Evolutionary conservation across 2,113 vertebrate species (phyloP).

Genomic region (cat (Felis catus)): F.catus_Fca126_mat1.0 CM031411.1:124047501-124048000

Average conservation of each 20-base stretch:
- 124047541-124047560: neutral
- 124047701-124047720: neutral
- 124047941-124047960: no score
- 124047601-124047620: neutral
- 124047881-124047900: no score
- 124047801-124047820: no score
- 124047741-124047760: neutral
- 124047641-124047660: neutral
- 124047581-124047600: constrained; percentile 10
- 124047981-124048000: no score
- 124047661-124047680: neutral
- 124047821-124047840: no score
- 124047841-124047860: no score
- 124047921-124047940: no score
- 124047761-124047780: neutral
- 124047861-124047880: no score
- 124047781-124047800: constrained; percentile 33
- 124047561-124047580: constrained; percentile 13
- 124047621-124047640: neutral
- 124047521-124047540: neutral
- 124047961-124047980: no score
- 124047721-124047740: neutral
- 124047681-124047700: constrained; percentile 26
- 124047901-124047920: no score
- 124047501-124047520: neutral